Conservation (phyloP, 2,888 invertebrate species). For the Pammene fasciana region DNA sequence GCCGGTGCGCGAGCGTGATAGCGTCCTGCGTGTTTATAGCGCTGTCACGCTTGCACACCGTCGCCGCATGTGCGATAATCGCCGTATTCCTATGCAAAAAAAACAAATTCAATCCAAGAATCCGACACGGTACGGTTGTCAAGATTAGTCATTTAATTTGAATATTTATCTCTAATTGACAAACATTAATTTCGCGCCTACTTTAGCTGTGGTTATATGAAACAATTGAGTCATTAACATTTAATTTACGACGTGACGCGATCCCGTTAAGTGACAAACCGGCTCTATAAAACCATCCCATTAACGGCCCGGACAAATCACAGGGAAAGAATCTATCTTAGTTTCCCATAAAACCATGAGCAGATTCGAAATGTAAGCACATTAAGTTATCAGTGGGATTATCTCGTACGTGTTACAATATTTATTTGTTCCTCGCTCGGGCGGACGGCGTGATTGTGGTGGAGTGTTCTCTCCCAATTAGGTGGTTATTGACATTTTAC, state of each 20-base stretch:
- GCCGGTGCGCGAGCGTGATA: no score
- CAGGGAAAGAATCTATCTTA: slow-evolving; percentile 56
- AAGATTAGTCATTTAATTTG: slow-evolving; percentile 19
- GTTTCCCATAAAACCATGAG: slow-evolving; percentile 82
- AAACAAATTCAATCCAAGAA: neutral
- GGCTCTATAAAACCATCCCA: slow-evolving; percentile 40
- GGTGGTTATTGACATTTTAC: slow-evolving; percentile 84
- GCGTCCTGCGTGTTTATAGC: no score
- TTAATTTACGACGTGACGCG: slow-evolving; percentile 27
- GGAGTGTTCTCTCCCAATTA: slow-evolving; percentile 81
- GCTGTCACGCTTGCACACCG: no score
- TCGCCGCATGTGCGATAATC: no score
- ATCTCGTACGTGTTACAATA: slow-evolving; percentile 80
- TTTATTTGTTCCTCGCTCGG: slow-evolving; percentile 81
- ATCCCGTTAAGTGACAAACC: slow-evolving; percentile 37
- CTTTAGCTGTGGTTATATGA: slow-evolving; percentile 12
- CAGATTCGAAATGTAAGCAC: slow-evolving; percentile 83
- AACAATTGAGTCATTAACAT: slow-evolving; percentile 34
- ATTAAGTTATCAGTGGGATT: slow-evolving; percentile 81
- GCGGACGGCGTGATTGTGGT: slow-evolving; percentile 68
- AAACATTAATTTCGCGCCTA: slow-evolving; percentile 30
- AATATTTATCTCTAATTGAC: slow-evolving; percentile 20
- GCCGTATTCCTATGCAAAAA: no score
- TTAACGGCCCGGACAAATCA: slow-evolving; percentile 40
- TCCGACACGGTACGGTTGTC: neutral